Base-by-base conservation (phyloP, 2,888 invertebrate genomes). In the Dermolepida albohirtum region DNA sequence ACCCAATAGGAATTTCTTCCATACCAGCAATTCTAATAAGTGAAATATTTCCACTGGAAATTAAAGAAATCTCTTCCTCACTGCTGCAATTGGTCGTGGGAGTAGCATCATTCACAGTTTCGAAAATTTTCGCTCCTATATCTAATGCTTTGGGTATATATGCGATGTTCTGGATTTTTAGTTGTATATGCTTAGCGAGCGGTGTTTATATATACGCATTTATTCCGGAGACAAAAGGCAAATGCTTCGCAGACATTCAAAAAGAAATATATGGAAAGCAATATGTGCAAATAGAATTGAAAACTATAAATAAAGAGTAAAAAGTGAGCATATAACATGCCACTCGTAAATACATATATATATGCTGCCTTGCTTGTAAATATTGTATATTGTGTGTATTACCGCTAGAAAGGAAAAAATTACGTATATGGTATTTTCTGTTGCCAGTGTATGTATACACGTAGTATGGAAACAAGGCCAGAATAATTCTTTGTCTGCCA, bases 171-270 rank as follows among this genome's bases (percentile, higher is more conserved):
- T 87, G 86, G 82, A 84, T 86, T 68, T 89, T 88, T 71, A 86
- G 87, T 0, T 67, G 78, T 8, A 82, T 87, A 2, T 87, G 87
- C 12, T 86, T 86, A 70, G 69, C 84, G 0, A 89, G 89, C 0
- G 79, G 88, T 2, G 74, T 85, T n/a, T 89, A 88, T 73, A 86
- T 88, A 50, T 83, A 84, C 67, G 84, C 86, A 59, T 80, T 83
- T 68, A 87, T 89, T 1, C 89, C 89, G 1, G 89, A 90, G 77
- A 89, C 89, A 0, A 89, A 86, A 75, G 88, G 87, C 0, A 89
- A 88, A 74, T 87, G 88, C 0, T 80, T 90, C 69, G 84, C 87
- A 71, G 87, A 89, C 67, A 88, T 89, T 17, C 87, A 88, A 71
- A 86, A 86, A 71, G 84, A 86, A 64, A 79, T 89, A 41, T 84